Evolutionary conservation across 92 coral and sea anemone genomes (phyloP), one percentile per base, ranked within the genome.

Genomic region (Pocillopora grandis): DNA sequence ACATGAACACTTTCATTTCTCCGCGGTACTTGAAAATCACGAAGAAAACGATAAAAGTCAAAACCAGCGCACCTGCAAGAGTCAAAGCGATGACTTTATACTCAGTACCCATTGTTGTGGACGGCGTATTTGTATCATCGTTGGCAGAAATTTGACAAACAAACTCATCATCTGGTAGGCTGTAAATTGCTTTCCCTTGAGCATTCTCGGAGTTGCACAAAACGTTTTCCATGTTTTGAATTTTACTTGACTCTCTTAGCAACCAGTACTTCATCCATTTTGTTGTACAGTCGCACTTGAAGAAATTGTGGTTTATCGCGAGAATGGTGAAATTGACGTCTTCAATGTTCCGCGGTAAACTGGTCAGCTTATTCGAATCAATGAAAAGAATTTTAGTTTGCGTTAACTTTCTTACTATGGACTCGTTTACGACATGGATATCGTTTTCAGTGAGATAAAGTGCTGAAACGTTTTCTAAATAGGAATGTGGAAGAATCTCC

Each of bases 211-310:
- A 63, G 36, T 87, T 80, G 68, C 98, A 94, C 12, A 80, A 74
- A 19, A 94, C 85, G 15, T 87, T 85, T 20, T 88, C 61, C 31
- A 86, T 86, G 78, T 82, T 83, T 21, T 58, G 4, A 17, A 92
- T 66, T 58, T 58, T 77, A 18, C 76, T 71, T 13, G 83, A 72
- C 33, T 71, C 23, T 48, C 87, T 83, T 33, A 8, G 72, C 10
- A 94, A 23, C 96, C 98, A 94, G 33, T 71, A 9, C 75, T 88
- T 86, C 84, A 94, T 66, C 98, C 98, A 94, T 37, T 36, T 68
- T 4, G 91, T 87, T 68, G 76, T 77, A 76, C 98, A 94, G 79
- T 92, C 96, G 85, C 98, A 94, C 72, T 52, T 42, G 12, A 90
- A 84, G 75, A 85, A 90, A 79, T 92, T 94, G 61, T 88, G 87